Evolutionary conservation across 2,797 vertebrate species (phyloP).

Genomic region (Hippopotamyrus pictus): DNA sequence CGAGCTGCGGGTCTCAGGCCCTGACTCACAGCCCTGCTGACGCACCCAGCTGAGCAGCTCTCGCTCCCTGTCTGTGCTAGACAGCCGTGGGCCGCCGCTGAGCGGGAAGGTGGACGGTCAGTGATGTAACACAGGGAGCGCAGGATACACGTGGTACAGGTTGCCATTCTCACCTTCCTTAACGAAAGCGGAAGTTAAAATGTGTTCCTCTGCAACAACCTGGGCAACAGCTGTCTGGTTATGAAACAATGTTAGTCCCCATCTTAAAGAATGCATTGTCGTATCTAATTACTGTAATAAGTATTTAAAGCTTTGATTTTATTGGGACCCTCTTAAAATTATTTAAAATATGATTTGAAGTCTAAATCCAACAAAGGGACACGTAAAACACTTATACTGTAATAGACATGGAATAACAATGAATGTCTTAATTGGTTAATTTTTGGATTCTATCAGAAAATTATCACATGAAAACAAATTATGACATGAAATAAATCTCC

Average conservation of each 20-base stretch:
- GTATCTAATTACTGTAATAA: neutral
- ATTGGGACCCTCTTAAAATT: neutral
- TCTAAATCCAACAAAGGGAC: neutral
- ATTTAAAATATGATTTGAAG: neutral
- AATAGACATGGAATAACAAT: neutral
- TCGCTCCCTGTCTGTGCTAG: neutral
- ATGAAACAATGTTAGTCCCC: neutral
- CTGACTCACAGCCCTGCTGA: conserved; percentile 6
- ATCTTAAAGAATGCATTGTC: neutral
- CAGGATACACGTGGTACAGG: neutral
- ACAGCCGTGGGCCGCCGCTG: neutral
- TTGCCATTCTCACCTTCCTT: neutral
- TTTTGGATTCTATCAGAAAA: neutral
- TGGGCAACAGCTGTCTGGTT: neutral
- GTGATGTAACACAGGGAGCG: neutral
- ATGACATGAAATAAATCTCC: neutral
- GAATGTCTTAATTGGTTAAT: neutral
- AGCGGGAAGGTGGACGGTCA: neutral
- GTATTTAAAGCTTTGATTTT: neutral
- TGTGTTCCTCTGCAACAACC: neutral
- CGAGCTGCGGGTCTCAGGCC: neutral
- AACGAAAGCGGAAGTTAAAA: neutral
- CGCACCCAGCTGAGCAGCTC: neutral
- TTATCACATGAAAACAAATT: neutral
- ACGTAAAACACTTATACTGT: neutral